Percentiles rank a stretch among this genome's conserved stretches.
Conservation (phyloP, 2,888 invertebrate genomes). For the Tiliacea citrago region DNA sequence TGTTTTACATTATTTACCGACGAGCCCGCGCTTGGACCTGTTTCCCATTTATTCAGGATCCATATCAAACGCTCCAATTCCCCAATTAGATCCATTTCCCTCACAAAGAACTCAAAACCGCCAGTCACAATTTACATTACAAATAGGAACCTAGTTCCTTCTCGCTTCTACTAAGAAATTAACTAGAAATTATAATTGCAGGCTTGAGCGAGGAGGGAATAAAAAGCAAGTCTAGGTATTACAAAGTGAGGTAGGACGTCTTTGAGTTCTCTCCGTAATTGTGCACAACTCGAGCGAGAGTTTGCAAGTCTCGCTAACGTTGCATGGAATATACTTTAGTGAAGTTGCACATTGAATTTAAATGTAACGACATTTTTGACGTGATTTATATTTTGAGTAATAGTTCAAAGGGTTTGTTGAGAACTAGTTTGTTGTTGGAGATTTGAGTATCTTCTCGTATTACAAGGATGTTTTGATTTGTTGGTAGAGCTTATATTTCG, state of each 20-base stretch:
- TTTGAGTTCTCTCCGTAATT: constrained; percentile 62
- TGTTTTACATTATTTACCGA: too few relatives aligned
- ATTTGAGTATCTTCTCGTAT: too few relatives aligned
- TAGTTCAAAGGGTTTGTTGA: constrained; percentile 21
- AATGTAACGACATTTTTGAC: constrained; percentile 28
- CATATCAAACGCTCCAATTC: neutral
- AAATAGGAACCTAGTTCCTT: constrained; percentile 34
- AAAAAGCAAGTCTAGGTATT: constrained; percentile 50
- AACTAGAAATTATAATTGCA: constrained; percentile 64
- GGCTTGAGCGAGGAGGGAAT: constrained; percentile 36
- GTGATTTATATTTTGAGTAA: constrained; percentile 21
- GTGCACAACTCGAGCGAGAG: constrained; percentile 45
- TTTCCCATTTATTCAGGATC: neutral
- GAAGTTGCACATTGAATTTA: constrained; percentile 41
- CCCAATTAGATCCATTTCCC: constrained; percentile 11
- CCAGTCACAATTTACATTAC: constrained; percentile 42
- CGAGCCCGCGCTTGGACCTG: neutral
- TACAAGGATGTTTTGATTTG: neutral
- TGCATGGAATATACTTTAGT: constrained; percentile 37
- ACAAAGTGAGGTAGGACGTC: constrained; percentile 52
- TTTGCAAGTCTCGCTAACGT: constrained; percentile 41
- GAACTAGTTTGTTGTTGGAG: neutral
- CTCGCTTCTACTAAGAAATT: constrained; percentile 51
- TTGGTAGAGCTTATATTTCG: neutral
- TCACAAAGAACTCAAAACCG: constrained; percentile 10